Base-by-base conservation (phyloP, 2,797 vertebrate genomes). In the Decapterus maruadsi region DNA sequence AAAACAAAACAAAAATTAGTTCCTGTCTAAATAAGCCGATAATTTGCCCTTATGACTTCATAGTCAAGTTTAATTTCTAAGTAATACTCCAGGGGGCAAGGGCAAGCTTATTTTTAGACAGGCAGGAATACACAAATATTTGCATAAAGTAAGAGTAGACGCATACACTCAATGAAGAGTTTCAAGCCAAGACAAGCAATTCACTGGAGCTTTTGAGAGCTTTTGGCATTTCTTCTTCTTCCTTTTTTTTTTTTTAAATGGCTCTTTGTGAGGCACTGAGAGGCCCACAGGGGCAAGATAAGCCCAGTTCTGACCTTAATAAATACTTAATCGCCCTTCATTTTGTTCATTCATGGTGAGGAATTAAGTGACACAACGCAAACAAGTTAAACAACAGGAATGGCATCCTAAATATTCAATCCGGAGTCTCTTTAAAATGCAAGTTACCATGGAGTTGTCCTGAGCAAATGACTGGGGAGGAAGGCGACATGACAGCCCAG, bases 321-420 rank as follows among this genome's bases (percentile, higher is more conserved):
- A 92, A 93, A 94, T 87, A 90, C 87, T 88, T 87, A 88, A 93
- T 90, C 80, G 45, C 69, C 82, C 83, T 90, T 91, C 78, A 90
- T 90, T 91, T 93, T 89, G 85, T 90, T 90, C 90, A 88, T 90
- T 90, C 87, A 87, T 55, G 79, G 81, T 5, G 45, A 74, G 68
- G 87, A 92, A 87, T 89, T 89, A 89, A 89, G 86, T 88, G 91
- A 90, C 91, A 92, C 84, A 69, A 88, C 34, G 58, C 87, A 90
- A 92, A 93, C 89, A 90, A 86, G 85, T 87, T 91, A 92, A 93
- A 93, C 89, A 92, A 93, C 91, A 64, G 85, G 88, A 92, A 91
- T 87, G 92, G 90, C 90, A 93, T 94, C 82, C 78, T 68, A 93
- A 93, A 93, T 82, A 94, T 93, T 86, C 88, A 65, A 88, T 69